A percentile compares a stretch with the other conserved stretches of the same genome.
Conservation (phyloP, 2,113 vertebrate species). For the Microtus montanus region DNA sequence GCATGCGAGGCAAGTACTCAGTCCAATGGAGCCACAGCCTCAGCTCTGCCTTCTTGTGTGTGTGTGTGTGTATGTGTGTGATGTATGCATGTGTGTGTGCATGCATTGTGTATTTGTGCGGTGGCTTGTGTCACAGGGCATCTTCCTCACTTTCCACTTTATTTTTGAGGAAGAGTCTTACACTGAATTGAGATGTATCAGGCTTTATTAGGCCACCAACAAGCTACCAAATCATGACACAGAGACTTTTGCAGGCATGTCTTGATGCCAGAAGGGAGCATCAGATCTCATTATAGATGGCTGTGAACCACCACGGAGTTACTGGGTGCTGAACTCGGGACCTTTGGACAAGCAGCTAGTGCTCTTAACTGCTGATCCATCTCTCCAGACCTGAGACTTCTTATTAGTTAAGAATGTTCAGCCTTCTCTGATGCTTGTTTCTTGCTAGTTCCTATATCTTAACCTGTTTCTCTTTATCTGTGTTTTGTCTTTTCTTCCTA, state of each 20-base stretch:
- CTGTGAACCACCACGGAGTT: too few species aligned
- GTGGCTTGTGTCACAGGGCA: background rate
- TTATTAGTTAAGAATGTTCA: background rate
- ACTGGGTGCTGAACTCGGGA: too few species aligned
- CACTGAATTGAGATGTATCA: background rate
- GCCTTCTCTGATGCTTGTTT: background rate
- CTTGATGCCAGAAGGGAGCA: too few species aligned
- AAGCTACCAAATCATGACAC: background rate
- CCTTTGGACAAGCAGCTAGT: too few species aligned
- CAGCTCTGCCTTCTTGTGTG: background rate
- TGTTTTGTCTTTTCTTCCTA: background rate
- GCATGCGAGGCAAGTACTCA: background rate
- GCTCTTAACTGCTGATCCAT: too few species aligned
- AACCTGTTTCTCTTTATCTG: background rate
- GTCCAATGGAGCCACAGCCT: background rate
- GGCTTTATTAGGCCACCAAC: background rate
- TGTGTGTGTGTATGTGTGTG: background rate
- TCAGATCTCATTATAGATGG: too few species aligned
- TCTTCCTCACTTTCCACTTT: background rate
- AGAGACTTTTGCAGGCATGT: background rate
- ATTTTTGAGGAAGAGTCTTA: background rate
- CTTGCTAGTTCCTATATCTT: background rate
- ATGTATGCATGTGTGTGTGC: background rate
- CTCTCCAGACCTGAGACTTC: background rate
- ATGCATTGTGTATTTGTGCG: background rate